phyloP scores from a whole-genome alignment of 2,113 vertebrate species.

The Oncorhynchus keta region DNA sequence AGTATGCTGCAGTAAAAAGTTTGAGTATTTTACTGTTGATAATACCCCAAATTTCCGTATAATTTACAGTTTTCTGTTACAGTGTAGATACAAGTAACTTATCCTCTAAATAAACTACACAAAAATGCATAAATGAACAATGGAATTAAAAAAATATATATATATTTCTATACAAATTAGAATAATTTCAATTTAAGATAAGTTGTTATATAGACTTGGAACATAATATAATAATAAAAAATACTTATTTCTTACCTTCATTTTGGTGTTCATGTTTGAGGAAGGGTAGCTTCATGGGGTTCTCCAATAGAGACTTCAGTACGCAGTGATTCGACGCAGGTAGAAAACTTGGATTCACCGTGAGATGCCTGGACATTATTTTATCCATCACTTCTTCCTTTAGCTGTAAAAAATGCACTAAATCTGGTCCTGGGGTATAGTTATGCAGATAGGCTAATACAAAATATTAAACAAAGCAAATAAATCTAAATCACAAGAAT shows the following conservation, averaged over 20 bases:
- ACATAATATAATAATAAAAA: too few species aligned
- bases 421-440: not conserved
- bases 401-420: not conserved
- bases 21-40: too few species aligned
- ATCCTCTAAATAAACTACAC: not conserved
- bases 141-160: not conserved
- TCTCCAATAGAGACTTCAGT: constrained; percentile 87
- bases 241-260: constrained; percentile 69
- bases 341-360: constrained; percentile 82
- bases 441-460: not conserved
- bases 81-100: not conserved
- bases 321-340: constrained; percentile 86
- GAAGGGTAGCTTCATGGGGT: constrained; percentile 84
- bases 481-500: not conserved
- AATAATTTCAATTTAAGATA: not conserved
- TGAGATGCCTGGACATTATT: constrained; percentile 80
- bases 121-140: not conserved
- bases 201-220: too few species aligned
- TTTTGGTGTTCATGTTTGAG: constrained; percentile 52
- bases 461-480: not conserved
- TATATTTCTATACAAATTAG: not conserved
- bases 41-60: too few species aligned
- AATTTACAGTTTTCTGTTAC: too few species aligned
- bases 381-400: constrained; percentile 44
- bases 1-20: too few species aligned